A percentile compares a stretch with the other conserved stretches of the same genome.
Conservation (phyloP, 2,888 invertebrate species). For the Diaperis boleti region DNA sequence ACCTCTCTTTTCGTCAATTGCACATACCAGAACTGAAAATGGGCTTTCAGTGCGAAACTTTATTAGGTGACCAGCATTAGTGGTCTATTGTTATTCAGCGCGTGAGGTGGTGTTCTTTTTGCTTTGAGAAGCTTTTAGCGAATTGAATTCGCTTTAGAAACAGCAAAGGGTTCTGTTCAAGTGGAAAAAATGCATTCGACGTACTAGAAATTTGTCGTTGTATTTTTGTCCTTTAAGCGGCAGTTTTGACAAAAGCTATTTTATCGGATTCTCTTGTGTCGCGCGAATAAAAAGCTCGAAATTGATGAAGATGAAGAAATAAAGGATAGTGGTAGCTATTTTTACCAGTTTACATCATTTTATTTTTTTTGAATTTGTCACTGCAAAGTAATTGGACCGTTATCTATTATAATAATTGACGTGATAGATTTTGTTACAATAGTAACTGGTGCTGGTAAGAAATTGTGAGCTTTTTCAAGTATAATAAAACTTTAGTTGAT, state of each 20-base stretch:
- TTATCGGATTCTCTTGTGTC: not conserved
- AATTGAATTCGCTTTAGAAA: slow-evolving; percentile 52
- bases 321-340: too few species aligned
- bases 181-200: slow-evolving; percentile 28
- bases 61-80: slow-evolving; percentile 43
- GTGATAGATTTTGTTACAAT: too few species aligned
- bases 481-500: too few species aligned
- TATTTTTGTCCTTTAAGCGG: not conserved
- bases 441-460: too few species aligned
- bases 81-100: slow-evolving; percentile 51
- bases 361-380: too few species aligned
- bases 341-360: too few species aligned
- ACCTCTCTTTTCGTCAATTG: slow-evolving; percentile 37
- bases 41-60: slow-evolving; percentile 28
- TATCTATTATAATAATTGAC: too few species aligned
- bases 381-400: too few species aligned
- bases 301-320: too few species aligned
- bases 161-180: slow-evolving; percentile 36
- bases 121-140: slow-evolving; percentile 54
- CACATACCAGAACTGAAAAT: not conserved
- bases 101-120: slow-evolving; percentile 46
- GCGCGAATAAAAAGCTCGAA: too few species aligned
- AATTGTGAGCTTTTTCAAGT: too few species aligned
- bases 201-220: slow-evolving; percentile 1
- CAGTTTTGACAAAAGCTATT: not conserved